Conservation (phyloP, 2,113 vertebrate species). For the Gymnorhina tibicen region DNA sequence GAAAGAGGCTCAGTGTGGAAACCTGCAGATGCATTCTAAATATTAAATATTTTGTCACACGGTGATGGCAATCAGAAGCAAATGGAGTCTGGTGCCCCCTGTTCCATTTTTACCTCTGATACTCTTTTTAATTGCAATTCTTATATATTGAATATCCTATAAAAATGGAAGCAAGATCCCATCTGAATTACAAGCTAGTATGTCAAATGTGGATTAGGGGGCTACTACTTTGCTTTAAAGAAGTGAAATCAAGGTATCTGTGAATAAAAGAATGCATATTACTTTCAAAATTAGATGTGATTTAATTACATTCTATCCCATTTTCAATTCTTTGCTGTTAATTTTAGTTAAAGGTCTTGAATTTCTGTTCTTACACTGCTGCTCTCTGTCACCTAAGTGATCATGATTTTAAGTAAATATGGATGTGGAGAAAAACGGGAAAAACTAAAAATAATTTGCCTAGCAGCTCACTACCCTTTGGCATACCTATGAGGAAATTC, state of each 20-base stretch:
- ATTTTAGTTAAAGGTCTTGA: background rate
- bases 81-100: background rate
- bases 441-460: background rate
- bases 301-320: slow-evolving; percentile 26
- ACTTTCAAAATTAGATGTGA: background rate
- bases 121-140: background rate
- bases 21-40: background rate
- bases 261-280: slow-evolving; percentile 4
- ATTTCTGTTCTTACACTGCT: background rate
- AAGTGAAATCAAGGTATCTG: background rate
- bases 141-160: background rate
- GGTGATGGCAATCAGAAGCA: background rate
- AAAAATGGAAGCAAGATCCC: background rate
- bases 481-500: background rate
- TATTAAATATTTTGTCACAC: background rate
- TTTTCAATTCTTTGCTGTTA: slow-evolving; percentile 29
- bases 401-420: background rate
- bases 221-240: slow-evolving; percentile 7
- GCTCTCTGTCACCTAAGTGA: background rate
- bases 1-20: background rate
- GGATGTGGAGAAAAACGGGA: background rate
- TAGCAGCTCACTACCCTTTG: background rate
- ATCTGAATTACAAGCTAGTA: background rate
- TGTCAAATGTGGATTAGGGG: background rate
- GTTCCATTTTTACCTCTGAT: background rate